phyloP scores from a whole-genome alignment of 2,888 invertebrate species.

The Drosophila parthenogenetica region DNA sequence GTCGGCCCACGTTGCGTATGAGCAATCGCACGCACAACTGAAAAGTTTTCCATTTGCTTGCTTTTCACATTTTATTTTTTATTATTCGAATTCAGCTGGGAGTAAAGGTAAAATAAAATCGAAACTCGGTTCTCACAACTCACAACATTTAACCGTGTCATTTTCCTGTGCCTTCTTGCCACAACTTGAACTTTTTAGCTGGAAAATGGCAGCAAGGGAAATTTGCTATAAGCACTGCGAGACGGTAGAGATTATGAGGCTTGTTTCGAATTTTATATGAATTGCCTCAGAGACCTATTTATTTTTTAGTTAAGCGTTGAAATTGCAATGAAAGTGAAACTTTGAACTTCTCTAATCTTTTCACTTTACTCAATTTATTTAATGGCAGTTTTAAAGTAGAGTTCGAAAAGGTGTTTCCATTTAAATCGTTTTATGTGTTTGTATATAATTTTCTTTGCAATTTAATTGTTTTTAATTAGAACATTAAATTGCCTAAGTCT shows the following conservation, averaged over 20 bases:
- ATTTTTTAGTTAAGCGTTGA: not conserved
- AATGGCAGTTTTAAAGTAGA: slow-evolving; percentile 7
- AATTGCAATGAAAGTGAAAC: not conserved
- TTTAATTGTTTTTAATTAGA: too few species aligned
- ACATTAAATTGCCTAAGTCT: too few species aligned
- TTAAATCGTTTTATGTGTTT: too few species aligned
- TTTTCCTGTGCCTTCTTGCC: not conserved
- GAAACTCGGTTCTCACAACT: slow-evolving; percentile 38
- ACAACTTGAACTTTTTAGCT: not conserved
- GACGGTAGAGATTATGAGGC: slow-evolving; percentile 5
- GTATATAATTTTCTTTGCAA: too few species aligned
- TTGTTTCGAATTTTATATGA: not conserved
- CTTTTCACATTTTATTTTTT: slow-evolving; percentile 9
- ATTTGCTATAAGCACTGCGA: slow-evolving; percentile 3
- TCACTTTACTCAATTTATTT: not conserved
- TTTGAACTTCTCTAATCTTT: not conserved
- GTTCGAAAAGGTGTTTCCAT: too few species aligned
- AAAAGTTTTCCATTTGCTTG: slow-evolving; percentile 30
- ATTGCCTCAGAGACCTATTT: not conserved
- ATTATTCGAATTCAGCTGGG: slow-evolving; percentile 46
- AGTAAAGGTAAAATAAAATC: slow-evolving; percentile 44
- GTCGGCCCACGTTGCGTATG: slow-evolving; percentile 60
- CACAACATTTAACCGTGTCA: slow-evolving; percentile 55
- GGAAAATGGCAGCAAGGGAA: not conserved
- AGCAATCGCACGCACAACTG: slow-evolving; percentile 58